Percentiles rank a stretch among this genome's conserved stretches.
Conservation (phyloP, 64 coral and sea anemone species). For the Pocillopora verrucosa region DNA sequence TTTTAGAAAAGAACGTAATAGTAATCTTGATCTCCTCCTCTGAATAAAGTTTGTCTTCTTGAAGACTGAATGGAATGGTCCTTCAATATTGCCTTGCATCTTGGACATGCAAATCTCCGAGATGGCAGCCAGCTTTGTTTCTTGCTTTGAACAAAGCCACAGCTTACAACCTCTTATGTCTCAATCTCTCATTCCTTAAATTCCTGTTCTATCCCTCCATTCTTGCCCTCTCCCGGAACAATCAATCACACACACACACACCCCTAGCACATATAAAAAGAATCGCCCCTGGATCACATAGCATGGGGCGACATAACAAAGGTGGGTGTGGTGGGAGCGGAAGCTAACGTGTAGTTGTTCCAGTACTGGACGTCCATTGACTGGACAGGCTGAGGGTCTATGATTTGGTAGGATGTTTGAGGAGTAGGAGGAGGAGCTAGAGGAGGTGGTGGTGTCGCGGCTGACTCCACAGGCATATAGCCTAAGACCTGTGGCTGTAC, state of each 20-base stretch:
- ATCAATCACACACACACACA: conserved; percentile 9
- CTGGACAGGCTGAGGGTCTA: conserved; percentile 35
- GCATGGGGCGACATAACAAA: conserved; percentile 18
- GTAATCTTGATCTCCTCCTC: conserved; percentile 8
- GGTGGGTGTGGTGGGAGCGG: conserved; percentile 33
- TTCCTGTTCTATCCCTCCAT: not conserved
- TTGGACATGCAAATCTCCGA: not conserved
- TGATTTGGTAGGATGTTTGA: conserved; percentile 55
- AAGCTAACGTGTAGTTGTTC: conserved; percentile 42
- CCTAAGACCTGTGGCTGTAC: conserved; percentile 49
- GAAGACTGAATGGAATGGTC: not conserved
- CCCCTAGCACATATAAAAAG: conserved; percentile 3
- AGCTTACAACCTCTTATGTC: not conserved
- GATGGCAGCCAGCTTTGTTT: not conserved
- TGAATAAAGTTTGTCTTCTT: not conserved
- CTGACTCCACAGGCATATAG: conserved; percentile 70
- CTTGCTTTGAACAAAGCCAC: conserved; percentile 3
- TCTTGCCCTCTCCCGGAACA: not conserved
- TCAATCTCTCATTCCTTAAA: not conserved
- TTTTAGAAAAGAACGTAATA: not conserved
- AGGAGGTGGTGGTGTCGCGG: conserved; percentile 59
- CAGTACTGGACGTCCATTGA: conserved; percentile 61
- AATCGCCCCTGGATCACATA: conserved; percentile 7
- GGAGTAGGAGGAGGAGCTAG: conserved; percentile 37
- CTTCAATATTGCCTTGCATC: not conserved